Percentiles rank a stretch among this genome's conserved stretches.
Conservation (phyloP, 2,113 vertebrate species). For the Sceloporus undulatus region DNA sequence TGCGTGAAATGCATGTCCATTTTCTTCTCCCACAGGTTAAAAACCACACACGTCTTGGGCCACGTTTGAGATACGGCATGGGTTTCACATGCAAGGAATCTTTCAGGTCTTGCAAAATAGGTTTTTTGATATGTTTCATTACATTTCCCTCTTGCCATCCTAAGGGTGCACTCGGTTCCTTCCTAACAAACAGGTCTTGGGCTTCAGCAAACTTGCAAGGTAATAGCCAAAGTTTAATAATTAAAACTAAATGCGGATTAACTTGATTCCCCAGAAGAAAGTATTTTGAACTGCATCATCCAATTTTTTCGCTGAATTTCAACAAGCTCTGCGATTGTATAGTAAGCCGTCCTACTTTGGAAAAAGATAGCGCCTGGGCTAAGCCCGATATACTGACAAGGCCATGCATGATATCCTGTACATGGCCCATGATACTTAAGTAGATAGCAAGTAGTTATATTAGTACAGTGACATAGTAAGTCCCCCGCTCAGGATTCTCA, state of each 20-base stretch:
- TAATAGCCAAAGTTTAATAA: conserved; percentile 72
- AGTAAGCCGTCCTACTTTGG: background rate
- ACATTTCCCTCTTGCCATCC: conserved; percentile 42
- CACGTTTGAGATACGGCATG: conserved; percentile 22
- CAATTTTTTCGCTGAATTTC: conserved; percentile 35
- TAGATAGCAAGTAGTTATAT: background rate
- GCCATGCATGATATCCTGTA: background rate
- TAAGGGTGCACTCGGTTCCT: conserved; percentile 97
- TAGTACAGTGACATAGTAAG: too few relatives aligned
- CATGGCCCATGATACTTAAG: background rate
- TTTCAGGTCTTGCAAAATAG: accelerated
- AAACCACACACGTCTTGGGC: conserved; percentile 23
- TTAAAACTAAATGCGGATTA: conserved; percentile 57
- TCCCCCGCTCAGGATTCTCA: background rate
- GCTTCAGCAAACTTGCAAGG: conserved; percentile 98
- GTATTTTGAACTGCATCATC: conserved; percentile 59
- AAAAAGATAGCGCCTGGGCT: background rate
- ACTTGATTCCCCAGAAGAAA: conserved; percentile 54
- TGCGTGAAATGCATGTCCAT: conserved; percentile 38
- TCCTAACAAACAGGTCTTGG: conserved; percentile 98
- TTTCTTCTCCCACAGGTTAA: conserved; percentile 6
- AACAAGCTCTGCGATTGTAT: background rate
- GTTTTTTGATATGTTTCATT: conserved; percentile 34
- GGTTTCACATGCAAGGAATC: conserved; percentile 52
- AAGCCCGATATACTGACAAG: background rate